These are phyloP conservation scores for Apteryx mantelli DNA, from an alignment of 2,113 vertebrate genomes.

Conservation along the genomic window DNA sequence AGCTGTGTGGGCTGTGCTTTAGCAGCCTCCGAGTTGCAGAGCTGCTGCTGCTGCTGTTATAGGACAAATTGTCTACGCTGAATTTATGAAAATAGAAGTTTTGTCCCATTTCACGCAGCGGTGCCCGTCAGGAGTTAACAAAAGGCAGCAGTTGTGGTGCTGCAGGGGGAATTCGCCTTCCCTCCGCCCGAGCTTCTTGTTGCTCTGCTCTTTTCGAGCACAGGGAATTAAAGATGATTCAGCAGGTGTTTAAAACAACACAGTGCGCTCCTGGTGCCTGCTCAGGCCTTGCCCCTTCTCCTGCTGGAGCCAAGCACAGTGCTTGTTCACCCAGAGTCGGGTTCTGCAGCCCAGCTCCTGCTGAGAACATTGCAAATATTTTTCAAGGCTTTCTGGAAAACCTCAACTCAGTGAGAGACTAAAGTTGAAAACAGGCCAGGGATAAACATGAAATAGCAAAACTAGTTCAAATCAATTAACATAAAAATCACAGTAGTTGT, in stretches of 20 bases:
- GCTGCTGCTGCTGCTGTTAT: background rate
- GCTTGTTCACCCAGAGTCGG: background rate
- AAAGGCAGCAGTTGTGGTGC: background rate
- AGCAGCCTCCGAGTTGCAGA: background rate
- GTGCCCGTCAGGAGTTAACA: background rate
- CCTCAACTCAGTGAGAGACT: background rate
- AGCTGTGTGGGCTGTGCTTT: background rate
- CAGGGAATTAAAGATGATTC: background rate
- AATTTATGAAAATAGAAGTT: background rate
- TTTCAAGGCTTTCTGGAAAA: constrained; percentile 8
- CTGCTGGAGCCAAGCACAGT: background rate
- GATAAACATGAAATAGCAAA: background rate
- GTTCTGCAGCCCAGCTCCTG: background rate
- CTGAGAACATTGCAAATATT: background rate
- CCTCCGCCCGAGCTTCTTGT: background rate
- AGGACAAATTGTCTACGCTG: background rate
- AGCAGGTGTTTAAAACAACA: background rate
- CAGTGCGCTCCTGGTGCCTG: background rate
- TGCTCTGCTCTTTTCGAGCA: background rate
- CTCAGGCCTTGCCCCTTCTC: background rate
- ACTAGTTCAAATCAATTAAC: background rate
- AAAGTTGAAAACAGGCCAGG: background rate
- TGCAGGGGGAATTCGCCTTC: background rate
- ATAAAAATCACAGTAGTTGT: background rate
- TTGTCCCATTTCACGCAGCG: background rate